Percentiles rank a stretch among this genome's conserved stretches.
These are phyloP conservation scores for Lepidurus apus DNA, from an alignment of 1,140 invertebrate genomes.

Conservation along the genomic window DNA sequence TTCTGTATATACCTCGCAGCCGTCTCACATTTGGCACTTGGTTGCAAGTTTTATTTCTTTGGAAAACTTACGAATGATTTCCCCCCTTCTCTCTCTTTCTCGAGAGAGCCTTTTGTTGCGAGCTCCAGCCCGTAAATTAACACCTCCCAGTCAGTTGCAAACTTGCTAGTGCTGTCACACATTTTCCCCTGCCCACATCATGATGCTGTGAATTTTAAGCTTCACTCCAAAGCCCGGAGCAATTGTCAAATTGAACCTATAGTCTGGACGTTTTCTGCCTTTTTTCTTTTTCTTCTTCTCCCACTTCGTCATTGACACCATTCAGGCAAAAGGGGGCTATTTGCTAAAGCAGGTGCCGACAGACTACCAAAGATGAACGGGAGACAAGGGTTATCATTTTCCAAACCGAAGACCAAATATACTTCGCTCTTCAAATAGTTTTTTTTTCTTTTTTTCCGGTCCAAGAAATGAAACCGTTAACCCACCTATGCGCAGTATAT, in stretches of 20 bases:
- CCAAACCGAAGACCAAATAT: no score
- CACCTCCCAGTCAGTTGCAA: not conserved
- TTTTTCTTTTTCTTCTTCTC: no score
- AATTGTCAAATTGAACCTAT: no score
- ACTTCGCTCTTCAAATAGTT: no score
- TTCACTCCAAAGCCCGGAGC: not conserved
- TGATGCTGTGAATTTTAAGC: not conserved
- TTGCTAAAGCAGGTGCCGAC: not conserved
- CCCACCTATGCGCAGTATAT: no score
- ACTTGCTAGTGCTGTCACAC: not conserved
- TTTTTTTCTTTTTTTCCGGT: no score
- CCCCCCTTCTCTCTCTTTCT: not conserved
- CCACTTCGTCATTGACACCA: not conserved
- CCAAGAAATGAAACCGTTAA: no score
- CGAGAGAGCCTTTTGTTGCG: no score
- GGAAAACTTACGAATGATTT: not conserved
- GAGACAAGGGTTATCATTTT: not conserved
- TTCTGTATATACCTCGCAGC: not conserved
- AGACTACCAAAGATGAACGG: not conserved
- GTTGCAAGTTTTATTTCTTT: conserved; percentile 8
- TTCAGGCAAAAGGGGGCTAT: not conserved
- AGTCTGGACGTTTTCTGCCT: no score
- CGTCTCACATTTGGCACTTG: conserved; percentile 16
- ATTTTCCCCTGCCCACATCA: not conserved
- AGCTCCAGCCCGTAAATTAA: not conserved